Evolutionary conservation across 1,140 invertebrate species (phyloP).

Genomic region (Eumaeus atala): DNA sequence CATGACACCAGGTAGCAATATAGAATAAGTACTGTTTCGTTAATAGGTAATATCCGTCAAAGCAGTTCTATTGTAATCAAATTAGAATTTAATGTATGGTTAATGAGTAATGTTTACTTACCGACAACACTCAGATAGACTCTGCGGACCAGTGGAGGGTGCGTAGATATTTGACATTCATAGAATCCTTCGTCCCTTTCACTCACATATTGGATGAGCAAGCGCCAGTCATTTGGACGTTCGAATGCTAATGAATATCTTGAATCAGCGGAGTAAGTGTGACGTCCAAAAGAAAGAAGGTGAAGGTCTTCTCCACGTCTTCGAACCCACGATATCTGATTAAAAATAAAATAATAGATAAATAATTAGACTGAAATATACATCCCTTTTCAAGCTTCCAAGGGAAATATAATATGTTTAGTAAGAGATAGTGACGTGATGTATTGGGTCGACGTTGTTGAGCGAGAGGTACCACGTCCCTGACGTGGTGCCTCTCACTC

Average conservation of each 20-base stretch:
- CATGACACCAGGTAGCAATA: too few relatives aligned
- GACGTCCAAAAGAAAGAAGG: conserved; percentile 83
- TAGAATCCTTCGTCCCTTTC: conserved; percentile 84
- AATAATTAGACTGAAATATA: too few relatives aligned
- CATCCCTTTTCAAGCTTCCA: too few relatives aligned
- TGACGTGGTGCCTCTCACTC: too few relatives aligned
- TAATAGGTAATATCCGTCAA: too few relatives aligned
- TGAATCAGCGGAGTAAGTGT: conserved; percentile 86
- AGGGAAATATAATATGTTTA: too few relatives aligned
- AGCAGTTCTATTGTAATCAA: too few relatives aligned
- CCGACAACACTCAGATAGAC: conserved; percentile 84
- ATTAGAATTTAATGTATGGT: too few relatives aligned
- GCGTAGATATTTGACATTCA: conserved; percentile 86
- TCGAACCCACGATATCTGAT: conserved; percentile 83
- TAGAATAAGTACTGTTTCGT: too few relatives aligned
- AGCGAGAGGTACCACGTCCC: too few relatives aligned
- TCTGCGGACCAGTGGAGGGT: conserved; percentile 83
- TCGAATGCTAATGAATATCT: conserved; percentile 83
- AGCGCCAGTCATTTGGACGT: conserved; percentile 86
- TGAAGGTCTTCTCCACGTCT: conserved; percentile 82
- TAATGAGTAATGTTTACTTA: conserved; percentile 70
- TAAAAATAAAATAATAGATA: not conserved
- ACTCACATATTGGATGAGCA: conserved; percentile 82
- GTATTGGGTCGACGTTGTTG: too few relatives aligned
- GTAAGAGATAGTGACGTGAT: too few relatives aligned